Evolutionary conservation across 2,797 vertebrate genomes (phyloP).

Genomic region (Centropyge bicolor): DNA sequence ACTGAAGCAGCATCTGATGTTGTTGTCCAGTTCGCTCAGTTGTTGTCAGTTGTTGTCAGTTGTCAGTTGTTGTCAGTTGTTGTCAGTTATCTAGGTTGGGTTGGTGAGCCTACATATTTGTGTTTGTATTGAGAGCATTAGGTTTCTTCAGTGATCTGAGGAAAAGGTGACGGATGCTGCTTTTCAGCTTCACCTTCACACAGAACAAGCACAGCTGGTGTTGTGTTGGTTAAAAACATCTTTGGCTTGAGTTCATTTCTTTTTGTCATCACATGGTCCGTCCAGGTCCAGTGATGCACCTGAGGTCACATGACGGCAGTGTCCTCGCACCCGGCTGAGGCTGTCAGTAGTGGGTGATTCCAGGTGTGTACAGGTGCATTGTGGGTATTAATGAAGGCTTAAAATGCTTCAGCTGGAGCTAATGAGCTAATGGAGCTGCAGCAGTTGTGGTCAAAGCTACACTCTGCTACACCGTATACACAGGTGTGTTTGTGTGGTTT

Average conservation of each 20-base stretch:
- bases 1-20: neutral
- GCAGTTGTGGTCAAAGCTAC: neutral
- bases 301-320: conserved; percentile 10
- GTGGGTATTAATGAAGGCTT: neutral
- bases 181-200: neutral
- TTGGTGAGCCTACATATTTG: neutral
- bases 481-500: neutral
- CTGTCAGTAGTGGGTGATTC: too few species aligned
- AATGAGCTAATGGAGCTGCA: neutral
- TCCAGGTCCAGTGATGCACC: conserved; percentile 6
- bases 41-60: too few species aligned
- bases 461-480: neutral
- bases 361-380: neutral
- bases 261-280: neutral
- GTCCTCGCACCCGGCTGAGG: too few species aligned
- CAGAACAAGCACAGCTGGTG: neutral
- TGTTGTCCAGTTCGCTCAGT: neutral
- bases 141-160: neutral
- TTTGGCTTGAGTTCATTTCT: too few species aligned
- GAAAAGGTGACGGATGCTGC: neutral
- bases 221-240: too few species aligned
- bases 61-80: too few species aligned
- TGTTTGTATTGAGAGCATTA: neutral
- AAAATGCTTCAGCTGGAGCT: too few species aligned
- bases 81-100: neutral